Conservation (phyloP, 2,113 vertebrate genomes). For the Montifringilla adamsi region DNA sequence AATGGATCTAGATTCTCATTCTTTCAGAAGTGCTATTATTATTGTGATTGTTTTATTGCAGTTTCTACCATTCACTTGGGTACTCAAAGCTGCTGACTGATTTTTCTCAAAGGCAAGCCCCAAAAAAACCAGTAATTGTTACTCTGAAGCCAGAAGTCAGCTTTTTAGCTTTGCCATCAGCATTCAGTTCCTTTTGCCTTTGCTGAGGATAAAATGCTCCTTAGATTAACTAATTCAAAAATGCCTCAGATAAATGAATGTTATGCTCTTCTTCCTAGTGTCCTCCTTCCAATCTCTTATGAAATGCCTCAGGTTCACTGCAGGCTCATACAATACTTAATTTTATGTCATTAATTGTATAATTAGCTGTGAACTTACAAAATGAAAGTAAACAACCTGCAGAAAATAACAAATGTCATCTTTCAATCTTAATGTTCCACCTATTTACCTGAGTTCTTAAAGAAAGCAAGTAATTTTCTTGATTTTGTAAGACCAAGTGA, state of each 20-base stretch:
- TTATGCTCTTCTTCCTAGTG: background rate
- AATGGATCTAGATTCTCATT: slow-evolving; percentile 4
- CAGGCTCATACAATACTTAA: background rate
- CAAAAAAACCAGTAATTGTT: background rate
- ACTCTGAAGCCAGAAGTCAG: slow-evolving; percentile 34
- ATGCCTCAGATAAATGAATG: background rate
- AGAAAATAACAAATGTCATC: background rate
- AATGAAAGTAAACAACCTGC: background rate
- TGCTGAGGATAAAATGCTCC: background rate
- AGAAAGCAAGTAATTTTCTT: background rate
- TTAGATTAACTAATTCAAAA: background rate
- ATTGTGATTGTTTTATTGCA: slow-evolving; percentile 44
- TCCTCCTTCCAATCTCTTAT: background rate
- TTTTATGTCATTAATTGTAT: background rate
- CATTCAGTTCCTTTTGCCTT: background rate
- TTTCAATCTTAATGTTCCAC: background rate
- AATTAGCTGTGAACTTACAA: background rate
- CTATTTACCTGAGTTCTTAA: background rate
- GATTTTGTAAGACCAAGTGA: background rate
- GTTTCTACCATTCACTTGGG: background rate
- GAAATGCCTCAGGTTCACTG: background rate
- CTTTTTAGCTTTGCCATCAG: slow-evolving; percentile 12
- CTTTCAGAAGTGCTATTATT: slow-evolving; percentile 20
- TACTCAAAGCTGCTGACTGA: slow-evolving; percentile 36
- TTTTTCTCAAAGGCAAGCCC: slow-evolving; percentile 30